These are phyloP conservation scores for Campaea margaritaria DNA, from an alignment of 2,888 invertebrate species.

Conservation along the genomic window DNA sequence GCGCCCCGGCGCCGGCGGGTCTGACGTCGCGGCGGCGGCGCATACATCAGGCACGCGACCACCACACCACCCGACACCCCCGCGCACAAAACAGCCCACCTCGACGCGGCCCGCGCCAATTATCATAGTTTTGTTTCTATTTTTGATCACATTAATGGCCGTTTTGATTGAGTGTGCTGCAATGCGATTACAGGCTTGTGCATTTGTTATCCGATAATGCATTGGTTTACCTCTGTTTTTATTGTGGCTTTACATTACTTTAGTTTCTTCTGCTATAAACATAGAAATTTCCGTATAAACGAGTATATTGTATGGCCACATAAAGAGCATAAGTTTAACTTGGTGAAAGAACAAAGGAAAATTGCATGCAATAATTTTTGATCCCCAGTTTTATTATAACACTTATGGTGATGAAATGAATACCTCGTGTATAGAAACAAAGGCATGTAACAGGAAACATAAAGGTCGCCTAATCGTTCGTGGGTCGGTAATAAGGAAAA, in stretches of 20 bases:
- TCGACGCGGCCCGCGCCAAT: constrained; percentile 59
- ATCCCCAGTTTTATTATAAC: constrained; percentile 29
- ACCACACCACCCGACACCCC: constrained; percentile 48
- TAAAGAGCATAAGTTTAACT: background rate
- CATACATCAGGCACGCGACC: constrained; percentile 83
- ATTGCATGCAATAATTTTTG: constrained; percentile 21
- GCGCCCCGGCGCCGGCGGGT: constrained; percentile 79
- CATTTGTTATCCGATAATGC: constrained; percentile 21
- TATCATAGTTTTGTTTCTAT: constrained; percentile 71
- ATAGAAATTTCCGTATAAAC: background rate
- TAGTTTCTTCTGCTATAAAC: too few species aligned
- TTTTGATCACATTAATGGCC: constrained; percentile 63
- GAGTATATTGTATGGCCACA: background rate
- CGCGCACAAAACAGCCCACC: too few species aligned
- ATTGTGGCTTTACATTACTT: too few species aligned
- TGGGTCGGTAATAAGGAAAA: constrained; percentile 43
- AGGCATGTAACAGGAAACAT: constrained; percentile 39
- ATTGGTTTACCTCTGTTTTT: constrained; percentile 10
- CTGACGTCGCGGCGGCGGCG: constrained; percentile 82
- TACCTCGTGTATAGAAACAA: constrained; percentile 33
- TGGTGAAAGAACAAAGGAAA: constrained; percentile 16
- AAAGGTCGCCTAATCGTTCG: constrained; percentile 43
- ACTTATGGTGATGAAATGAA: constrained; percentile 36
- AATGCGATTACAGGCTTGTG: constrained; percentile 41
- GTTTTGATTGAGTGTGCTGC: constrained; percentile 52